Evolutionary conservation across 2,888 invertebrate genomes (phyloP), one percentile per base, ranked within the genome.

Genomic region (Lucinisca nassula): DNA sequence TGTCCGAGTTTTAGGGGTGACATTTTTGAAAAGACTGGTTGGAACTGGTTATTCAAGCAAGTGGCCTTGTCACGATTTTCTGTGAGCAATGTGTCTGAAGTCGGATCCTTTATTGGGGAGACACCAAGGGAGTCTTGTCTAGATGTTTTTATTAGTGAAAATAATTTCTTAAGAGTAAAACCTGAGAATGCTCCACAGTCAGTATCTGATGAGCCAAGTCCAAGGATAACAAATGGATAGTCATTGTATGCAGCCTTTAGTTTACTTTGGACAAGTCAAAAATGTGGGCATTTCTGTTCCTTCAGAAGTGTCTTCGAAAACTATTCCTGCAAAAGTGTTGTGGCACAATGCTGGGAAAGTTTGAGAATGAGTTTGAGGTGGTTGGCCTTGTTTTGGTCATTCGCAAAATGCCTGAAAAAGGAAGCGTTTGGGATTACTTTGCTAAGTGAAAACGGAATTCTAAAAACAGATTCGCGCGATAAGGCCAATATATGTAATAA

Each of bases 81-180:
- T 76, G 76, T 27, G 32, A 58, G 51, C 6, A 82, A 27, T 0
- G 17, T 32, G 32, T 35, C 61, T 40, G 35, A 38, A 12, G 21
- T 1, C 27, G 32, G 37, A 30, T 74, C 81, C 38, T 74, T 81
- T 21, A 81, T 38, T 1, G 81, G 38, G 17, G 75, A 21, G 8
- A 61, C 35, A 35, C 27, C 72, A 38, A 58, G 58, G 0, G 49
- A 45, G 21, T 61, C 81, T 35, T 75, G 81, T 40, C 30, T 74
- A 30, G 74, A 27, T 24, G 35, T 81, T 61, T 81, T 79, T 27
- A 79, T 38, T 0, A 79, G 40, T n/a, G 27, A 30, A 24, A 24
- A 79, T 61, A 79, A 30, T 67, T 79, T 79, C 37, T 79, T 79
- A 14, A 58, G 32, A 12, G 35, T n/a, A 27, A 55, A 77, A 21